Conservation (phyloP, 1,140 invertebrate genomes). For the Alviniconcha marisindica region DNA sequence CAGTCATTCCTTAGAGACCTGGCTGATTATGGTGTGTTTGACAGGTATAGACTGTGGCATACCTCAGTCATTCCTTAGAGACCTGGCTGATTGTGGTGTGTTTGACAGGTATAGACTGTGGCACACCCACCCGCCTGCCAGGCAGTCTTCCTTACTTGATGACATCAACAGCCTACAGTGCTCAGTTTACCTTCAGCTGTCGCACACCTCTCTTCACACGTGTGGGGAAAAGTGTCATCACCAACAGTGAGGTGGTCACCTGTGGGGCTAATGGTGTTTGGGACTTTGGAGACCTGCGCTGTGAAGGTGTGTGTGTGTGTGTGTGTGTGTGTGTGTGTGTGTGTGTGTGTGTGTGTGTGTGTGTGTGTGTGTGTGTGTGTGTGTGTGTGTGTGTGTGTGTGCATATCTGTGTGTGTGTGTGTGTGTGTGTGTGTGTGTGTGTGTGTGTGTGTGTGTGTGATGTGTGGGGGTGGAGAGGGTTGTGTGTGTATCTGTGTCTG, state of each 20-base stretch:
- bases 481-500: too few species aligned
- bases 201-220: slow-evolving; percentile 83
- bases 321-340: too few species aligned
- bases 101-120: slow-evolving; percentile 80
- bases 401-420: too few species aligned
- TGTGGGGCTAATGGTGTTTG: slow-evolving; percentile 95
- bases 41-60: slow-evolving; percentile 82
- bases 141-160: slow-evolving; percentile 92
- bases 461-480: too few species aligned
- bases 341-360: too few species aligned
- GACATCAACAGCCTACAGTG: slow-evolving; percentile 92
- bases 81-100: slow-evolving; percentile 5
- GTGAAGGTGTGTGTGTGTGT: slow-evolving; percentile 80
- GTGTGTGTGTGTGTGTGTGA: too few species aligned
- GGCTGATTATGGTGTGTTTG: slow-evolving; percentile 9
- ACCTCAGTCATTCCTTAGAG: neutral
- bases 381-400: too few species aligned
- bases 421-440: too few species aligned
- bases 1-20: neutral
- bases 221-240: slow-evolving; percentile 89
- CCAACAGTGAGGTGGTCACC: slow-evolving; percentile 87
- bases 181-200: slow-evolving; percentile 95
- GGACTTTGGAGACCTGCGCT: slow-evolving; percentile 97
- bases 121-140: slow-evolving; percentile 88
- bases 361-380: too few species aligned